Conservation (phyloP, 2,113 vertebrate species). For the Lutjanus erythropterus region DNA sequence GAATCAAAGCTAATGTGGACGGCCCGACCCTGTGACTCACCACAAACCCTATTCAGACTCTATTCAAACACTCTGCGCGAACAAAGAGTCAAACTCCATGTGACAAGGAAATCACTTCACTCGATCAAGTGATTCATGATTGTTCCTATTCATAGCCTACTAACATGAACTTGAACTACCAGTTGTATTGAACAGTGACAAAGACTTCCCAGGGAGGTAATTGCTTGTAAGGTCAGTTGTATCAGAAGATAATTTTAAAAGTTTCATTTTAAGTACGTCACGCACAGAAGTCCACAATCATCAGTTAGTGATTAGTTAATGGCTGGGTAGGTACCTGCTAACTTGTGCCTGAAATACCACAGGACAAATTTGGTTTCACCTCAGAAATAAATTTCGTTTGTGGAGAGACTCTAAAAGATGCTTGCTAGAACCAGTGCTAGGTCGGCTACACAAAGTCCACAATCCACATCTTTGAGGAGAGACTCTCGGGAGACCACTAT, state of each 20-base stretch:
- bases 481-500: not conserved
- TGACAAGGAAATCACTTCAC: constrained; percentile 37
- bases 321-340: not conserved
- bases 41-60: constrained; percentile 38
- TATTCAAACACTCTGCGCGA: constrained; percentile 36
- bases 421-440: no score
- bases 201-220: not conserved
- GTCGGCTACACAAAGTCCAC: not conserved
- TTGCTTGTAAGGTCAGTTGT: not conserved
- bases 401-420: not conserved
- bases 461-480: not conserved
- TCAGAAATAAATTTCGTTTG: no score
- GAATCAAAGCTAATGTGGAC: constrained; percentile 49
- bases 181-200: constrained; percentile 22
- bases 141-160: constrained; percentile 33
- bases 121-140: constrained; percentile 49
- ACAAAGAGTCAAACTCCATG: constrained; percentile 51
- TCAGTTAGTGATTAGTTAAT: not conserved
- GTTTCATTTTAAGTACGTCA: not conserved
- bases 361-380: not conserved
- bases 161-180: constrained; percentile 52
- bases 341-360: not conserved
- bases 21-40: constrained; percentile 68
- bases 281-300: no score
- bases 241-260: not conserved